phyloP scores from a whole-genome alignment of 2,797 vertebrate genomes.

The Cryptoblepharus egeriae region DNA sequence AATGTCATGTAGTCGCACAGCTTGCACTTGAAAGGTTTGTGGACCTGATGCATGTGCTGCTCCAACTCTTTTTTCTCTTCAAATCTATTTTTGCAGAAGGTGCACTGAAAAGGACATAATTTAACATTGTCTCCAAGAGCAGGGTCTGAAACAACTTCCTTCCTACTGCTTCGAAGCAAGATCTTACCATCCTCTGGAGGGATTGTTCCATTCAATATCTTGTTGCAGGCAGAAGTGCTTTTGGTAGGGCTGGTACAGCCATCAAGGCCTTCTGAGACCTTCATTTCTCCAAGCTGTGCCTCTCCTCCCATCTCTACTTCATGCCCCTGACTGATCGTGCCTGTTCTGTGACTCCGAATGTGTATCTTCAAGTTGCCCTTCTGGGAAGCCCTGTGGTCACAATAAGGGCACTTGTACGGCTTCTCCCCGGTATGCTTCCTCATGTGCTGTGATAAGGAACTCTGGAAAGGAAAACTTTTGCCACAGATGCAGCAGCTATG shows the following conservation, averaged over 20 bases:
- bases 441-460: constrained; percentile 96
- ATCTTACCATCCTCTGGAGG: constrained; percentile 80
- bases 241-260: constrained; percentile 92
- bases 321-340: constrained; percentile 85
- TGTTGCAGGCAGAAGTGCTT: constrained; percentile 91
- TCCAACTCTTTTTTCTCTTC: constrained; percentile 80
- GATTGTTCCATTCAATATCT: constrained; percentile 80
- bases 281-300: constrained; percentile 78
- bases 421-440: constrained; percentile 93
- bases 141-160: constrained; percentile 68
- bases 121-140: constrained; percentile 20
- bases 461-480: constrained; percentile 95
- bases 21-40: constrained; percentile 87
- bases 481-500: constrained; percentile 92
- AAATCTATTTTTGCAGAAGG: constrained; percentile 83
- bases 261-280: constrained; percentile 86
- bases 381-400: constrained; percentile 93
- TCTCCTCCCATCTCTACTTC: constrained; percentile 79
- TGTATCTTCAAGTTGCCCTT: constrained; percentile 97
- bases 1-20: constrained; percentile 87
- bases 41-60: constrained; percentile 80
- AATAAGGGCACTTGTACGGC: constrained; percentile 97
- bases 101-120: constrained; percentile 70
- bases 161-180: constrained; percentile 84
- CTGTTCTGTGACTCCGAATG: constrained; percentile 93